Evolutionary conservation across 2,888 invertebrate species (phyloP), one percentile per base, ranked within the genome.

Genomic region (Oscheius myriophilus): DNA sequence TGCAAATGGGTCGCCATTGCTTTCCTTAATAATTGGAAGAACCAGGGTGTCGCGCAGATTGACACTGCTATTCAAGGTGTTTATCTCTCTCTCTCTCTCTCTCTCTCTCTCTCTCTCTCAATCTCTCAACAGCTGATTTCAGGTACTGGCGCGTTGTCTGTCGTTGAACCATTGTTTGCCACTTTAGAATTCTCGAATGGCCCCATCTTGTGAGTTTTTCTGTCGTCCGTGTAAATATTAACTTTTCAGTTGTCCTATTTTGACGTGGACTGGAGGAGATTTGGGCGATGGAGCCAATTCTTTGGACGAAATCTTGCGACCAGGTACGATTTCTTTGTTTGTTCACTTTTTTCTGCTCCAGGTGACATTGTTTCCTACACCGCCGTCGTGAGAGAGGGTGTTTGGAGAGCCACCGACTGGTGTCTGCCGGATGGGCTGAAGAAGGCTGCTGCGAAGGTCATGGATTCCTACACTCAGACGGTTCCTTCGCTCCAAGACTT

Each of bases 201-300:
- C 25, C 25, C 43, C 1, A 39, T 33, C 9, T 33, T 33, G 33
- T 33, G 33, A 33, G 33, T 33, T 33, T 33, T 33, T 9, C 33
- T 33, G 9, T 3, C 9, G 33, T 33, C 9, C 9, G n/a, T 33
- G 3, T 33, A 33, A 9, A 3, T 33, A 6, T 33, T 33, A 9
- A 6, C 9, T 33, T 21, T 43, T 58, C 12, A 9, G 42, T 12
- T 58, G 58, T 42, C 58, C 58, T 14, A 43, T 58, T 18, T 21
- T 58, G 11, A 58, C 42, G 6, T 58, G 58, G 58, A 18, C 18
- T 11, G 58, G 58, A 42, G 58, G 58, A 23, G 58, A 58, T 58
- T 21, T 39, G 23, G 58, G 58, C 11, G 43, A 42, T 11, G 25
- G 42, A 16, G 58, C 58, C 9, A 23, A 14, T 42, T 42, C 43